Conservation (phyloP, 1,140 invertebrate species). For the Ceratosolen fusciceps region DNA sequence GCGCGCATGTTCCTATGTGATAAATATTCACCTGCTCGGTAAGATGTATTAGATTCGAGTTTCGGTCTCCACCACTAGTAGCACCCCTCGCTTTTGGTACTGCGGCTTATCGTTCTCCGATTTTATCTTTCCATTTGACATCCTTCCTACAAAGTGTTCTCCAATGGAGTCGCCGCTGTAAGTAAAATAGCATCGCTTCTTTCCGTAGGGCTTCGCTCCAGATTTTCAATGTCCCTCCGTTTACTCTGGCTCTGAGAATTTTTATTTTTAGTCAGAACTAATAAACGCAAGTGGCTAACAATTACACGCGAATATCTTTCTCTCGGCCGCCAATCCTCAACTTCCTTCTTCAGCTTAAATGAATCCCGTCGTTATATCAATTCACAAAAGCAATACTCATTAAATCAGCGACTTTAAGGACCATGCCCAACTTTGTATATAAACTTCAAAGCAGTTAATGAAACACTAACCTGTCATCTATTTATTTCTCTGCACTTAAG, state of each 20-base stretch:
- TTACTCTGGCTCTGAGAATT: not conserved
- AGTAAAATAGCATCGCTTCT: not conserved
- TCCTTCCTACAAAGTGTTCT: not conserved
- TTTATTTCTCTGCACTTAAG: too few species aligned
- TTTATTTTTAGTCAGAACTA: not conserved
- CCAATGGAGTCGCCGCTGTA: slow-evolving; percentile 2
- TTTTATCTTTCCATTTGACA: not conserved
- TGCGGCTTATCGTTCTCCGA: not conserved
- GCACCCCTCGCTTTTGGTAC: not conserved
- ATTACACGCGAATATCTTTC: not conserved
- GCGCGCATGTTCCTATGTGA: slow-evolving; percentile 4
- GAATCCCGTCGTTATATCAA: not conserved
- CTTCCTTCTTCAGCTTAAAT: not conserved
- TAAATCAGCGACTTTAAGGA: too few species aligned
- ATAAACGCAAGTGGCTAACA: not conserved
- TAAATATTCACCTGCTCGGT: not conserved
- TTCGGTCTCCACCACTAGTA: not conserved
- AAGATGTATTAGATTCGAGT: not conserved
- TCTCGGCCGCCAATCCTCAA: too few species aligned
- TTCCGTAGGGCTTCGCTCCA: not conserved
- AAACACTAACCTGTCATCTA: too few species aligned
- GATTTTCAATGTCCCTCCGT: not conserved
- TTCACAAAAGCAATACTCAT: too few species aligned
- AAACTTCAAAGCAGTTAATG: too few species aligned
- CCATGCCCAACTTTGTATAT: too few species aligned